Conservation (phyloP, 2,797 vertebrate species). For the Channallabes apus region DNA sequence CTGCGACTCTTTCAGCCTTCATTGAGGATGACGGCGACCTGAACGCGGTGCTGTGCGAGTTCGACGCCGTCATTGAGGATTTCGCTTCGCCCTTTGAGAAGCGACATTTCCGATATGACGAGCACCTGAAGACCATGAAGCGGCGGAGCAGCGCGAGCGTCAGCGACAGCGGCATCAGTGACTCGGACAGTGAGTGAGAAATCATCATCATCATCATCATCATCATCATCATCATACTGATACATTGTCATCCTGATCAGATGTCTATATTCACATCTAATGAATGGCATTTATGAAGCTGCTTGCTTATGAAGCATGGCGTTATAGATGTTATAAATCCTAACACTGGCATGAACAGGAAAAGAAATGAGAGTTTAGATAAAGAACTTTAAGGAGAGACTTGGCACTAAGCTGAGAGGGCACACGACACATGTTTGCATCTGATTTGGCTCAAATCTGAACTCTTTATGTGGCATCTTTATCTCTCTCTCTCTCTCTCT, state of each 20-base stretch:
- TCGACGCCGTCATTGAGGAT: conserved; percentile 91
- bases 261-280: not conserved
- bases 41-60: conserved; percentile 87
- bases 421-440: not conserved
- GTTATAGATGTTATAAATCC: not conserved
- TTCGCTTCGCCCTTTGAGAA: conserved; percentile 87
- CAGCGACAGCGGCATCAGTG: conserved; percentile 92
- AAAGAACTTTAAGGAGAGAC: no score
- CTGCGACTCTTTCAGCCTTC: conserved; percentile 54
- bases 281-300: not conserved
- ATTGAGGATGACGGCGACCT: conserved; percentile 73
- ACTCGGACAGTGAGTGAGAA: conserved; percentile 85
- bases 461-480: not conserved
- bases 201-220: not conserved
- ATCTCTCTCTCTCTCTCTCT: no score
- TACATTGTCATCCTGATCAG: no score
- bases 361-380: not conserved
- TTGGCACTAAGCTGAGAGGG: not conserved
- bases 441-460: not conserved
- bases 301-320: not conserved
- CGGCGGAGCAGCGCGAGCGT: conserved; percentile 89
- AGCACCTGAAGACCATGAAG: conserved; percentile 90
- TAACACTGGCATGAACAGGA: not conserved
- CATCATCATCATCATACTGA: no score
- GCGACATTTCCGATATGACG: conserved; percentile 87